Base-by-base conservation (phyloP, 2,797 vertebrate genomes). In the Gambusia yucatana region DNA sequence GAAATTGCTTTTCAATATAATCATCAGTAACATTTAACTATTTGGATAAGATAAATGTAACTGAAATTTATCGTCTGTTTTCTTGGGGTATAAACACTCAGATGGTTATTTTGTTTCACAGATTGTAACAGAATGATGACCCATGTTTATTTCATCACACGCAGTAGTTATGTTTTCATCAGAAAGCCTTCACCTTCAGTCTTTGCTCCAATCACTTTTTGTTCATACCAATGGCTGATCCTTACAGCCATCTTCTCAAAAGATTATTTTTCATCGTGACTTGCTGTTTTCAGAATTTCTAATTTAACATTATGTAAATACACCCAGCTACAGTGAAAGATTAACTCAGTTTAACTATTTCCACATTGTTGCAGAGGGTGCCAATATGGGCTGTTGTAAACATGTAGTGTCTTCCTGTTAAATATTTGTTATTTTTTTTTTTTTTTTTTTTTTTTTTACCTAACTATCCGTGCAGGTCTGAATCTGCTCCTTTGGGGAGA, bases 401-500 rank as follows among this genome's bases (percentile, higher is more conserved):
- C 33, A 39, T 20, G 3, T 39, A 11, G 17, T 22, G 8, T 39
- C 30, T 9, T 39, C 17, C 17, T 41, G 17, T 41, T 67, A 50
- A 52, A 10, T 39, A 25, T 75, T 57, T 41, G 25, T 48, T 33
- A 1, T 33, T 17, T 48, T 17, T 17, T 48, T 17, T 0, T 22
- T 1, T 25, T 9, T 8, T 3, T 6, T 20, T 47, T 4, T 47
- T 48, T n/a, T 43, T 70, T 44, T 44, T 0, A 70, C 25, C 22
- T 10, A 17, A 25, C 48, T 77, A 14, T 85, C 72, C 82, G 28
- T 46, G 77, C 92, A 99, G 98, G 98, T 90, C 95, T 97, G 86
- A 97, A 98, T 82, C 92, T 97, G 14, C 93, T 99, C 82, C 96
- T 99, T 55, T 99, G 98, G 98, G 97, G 97, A 77, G 97, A 98